phyloP scores from a whole-genome alignment of 2,113 vertebrate genomes.

The Suricata suricatta region DNA sequence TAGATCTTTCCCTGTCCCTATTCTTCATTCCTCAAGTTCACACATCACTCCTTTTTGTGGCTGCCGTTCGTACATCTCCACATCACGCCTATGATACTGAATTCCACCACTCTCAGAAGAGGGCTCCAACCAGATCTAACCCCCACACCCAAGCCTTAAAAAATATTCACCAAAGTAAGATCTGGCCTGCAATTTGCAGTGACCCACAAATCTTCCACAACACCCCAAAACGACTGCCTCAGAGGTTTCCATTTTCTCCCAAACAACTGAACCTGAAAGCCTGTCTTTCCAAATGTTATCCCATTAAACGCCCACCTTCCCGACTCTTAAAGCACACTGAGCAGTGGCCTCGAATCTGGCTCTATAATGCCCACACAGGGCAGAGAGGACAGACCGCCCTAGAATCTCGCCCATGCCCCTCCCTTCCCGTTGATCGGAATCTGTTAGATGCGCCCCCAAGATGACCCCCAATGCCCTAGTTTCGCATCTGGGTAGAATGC shows the following conservation, averaged over 20 bases:
- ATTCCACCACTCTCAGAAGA: slow-evolving; percentile 26
- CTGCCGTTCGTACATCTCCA: not conserved
- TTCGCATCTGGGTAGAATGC: slow-evolving; percentile 40
- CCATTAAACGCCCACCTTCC: not conserved
- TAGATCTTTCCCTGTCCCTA: not conserved
- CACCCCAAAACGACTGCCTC: not conserved
- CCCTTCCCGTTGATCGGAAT: not conserved
- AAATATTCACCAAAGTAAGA: slow-evolving; percentile 47
- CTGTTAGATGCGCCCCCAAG: slow-evolving; percentile 10
- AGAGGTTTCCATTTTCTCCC: slow-evolving; percentile 14
- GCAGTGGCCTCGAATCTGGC: slow-evolving; percentile 19
- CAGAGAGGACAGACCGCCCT: not conserved
- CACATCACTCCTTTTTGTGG: slow-evolving; percentile 13
- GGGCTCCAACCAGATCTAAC: slow-evolving; percentile 36
- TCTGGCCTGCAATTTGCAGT: slow-evolving; percentile 33
- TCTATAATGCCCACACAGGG: slow-evolving; percentile 24
- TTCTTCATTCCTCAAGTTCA: not conserved
- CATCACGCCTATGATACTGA: not conserved
- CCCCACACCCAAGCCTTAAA: slow-evolving; percentile 37
- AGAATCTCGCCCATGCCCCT: slow-evolving; percentile 2
- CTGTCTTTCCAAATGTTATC: slow-evolving; percentile 8
- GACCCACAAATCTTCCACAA: slow-evolving; percentile 48
- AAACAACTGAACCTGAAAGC: slow-evolving; percentile 39
- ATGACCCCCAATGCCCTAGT: slow-evolving; percentile 57
- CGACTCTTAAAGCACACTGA: not conserved